A percentile compares a stretch with the other conserved stretches of the same genome.
Evolutionary conservation across 2,888 invertebrate genomes (phyloP).

Genomic region (Argynnis bischoffii): DNA sequence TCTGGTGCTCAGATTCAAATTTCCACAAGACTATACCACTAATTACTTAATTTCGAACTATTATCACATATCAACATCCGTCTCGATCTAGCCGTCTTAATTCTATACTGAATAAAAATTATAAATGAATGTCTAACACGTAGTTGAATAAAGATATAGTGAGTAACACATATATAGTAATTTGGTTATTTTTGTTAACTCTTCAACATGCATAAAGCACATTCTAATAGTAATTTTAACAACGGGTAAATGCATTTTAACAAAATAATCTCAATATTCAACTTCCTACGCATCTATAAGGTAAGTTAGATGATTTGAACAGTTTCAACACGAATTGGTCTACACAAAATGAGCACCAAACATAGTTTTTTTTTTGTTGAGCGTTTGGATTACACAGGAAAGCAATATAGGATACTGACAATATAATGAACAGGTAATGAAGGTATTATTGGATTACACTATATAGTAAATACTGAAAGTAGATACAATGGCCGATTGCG

Average conservation of each 20-base stretch:
- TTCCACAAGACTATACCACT: constrained; percentile 35
- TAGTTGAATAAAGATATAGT: constrained; percentile 24
- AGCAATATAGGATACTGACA: constrained; percentile 26
- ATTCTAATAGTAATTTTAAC: constrained; percentile 51
- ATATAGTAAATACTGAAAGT: constrained; percentile 16
- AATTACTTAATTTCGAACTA: constrained; percentile 59
- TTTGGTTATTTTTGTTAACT: constrained; percentile 25
- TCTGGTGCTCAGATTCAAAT: constrained; percentile 45
- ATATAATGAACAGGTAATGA: constrained; percentile 7
- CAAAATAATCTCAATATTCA: constrained; percentile 64
- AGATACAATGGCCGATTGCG: constrained; percentile 17
- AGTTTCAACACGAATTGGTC: constrained; percentile 42
- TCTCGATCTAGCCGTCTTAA: constrained; percentile 44
- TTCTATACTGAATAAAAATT: constrained; percentile 22
- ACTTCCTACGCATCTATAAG: constrained; percentile 47
- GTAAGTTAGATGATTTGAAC: constrained; percentile 26
- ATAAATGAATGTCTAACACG: constrained; percentile 22
- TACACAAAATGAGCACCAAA: constrained; percentile 66
- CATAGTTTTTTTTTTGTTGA: constrained; percentile 39
- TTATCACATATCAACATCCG: constrained; percentile 73
- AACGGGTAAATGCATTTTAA: constrained; percentile 73
- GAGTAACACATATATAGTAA: constrained; percentile 10
- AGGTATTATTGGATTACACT: neutral
- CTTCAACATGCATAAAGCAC: constrained; percentile 29
- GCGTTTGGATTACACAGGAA: constrained; percentile 34